Percentiles rank a stretch among this genome's conserved stretches.
These are phyloP conservation scores for Anguilla marmorata DNA, from an alignment of 2,797 vertebrate species.

Conservation along the genomic window DNA sequence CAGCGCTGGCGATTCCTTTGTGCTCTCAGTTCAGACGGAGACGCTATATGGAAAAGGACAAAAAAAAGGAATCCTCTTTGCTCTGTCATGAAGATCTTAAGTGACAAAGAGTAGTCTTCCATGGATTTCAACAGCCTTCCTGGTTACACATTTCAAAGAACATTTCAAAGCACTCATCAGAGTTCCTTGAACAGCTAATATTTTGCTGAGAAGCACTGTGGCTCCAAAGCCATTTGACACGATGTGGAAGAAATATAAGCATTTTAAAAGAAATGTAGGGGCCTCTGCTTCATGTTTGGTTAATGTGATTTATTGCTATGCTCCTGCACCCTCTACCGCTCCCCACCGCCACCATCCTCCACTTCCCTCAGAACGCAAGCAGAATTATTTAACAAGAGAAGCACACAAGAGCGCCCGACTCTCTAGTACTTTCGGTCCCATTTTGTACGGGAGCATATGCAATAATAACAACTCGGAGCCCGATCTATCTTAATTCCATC, in stretches of 20 bases:
- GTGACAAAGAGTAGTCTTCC: neutral
- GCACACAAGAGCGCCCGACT: constrained; percentile 21
- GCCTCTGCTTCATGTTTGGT: neutral
- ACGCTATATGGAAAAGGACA: neutral
- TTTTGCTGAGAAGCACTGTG: neutral
- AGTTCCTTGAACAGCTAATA: neutral
- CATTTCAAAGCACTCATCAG: neutral
- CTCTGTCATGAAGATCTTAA: neutral
- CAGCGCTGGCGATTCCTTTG: constrained; percentile 10
- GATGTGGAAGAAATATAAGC: neutral
- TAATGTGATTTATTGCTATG: neutral
- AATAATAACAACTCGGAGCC: constrained; percentile 43
- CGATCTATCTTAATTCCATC: constrained; percentile 59
- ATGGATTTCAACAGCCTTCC: neutral
- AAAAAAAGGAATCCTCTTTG: neutral
- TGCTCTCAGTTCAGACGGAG: neutral
- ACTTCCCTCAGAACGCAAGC: constrained; percentile 28
- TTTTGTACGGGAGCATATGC: constrained; percentile 27
- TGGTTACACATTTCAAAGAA: neutral
- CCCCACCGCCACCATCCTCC: neutral
- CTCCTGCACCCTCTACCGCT: neutral
- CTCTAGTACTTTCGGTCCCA: constrained; percentile 28
- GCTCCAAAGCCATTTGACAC: neutral
- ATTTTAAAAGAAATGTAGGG: neutral
- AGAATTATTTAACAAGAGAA: constrained; percentile 29